Percentiles rank a stretch among this genome's conserved stretches.
phyloP scores from a whole-genome alignment of 2,113 vertebrate species.

The Phoenicopterus ruber region DNA sequence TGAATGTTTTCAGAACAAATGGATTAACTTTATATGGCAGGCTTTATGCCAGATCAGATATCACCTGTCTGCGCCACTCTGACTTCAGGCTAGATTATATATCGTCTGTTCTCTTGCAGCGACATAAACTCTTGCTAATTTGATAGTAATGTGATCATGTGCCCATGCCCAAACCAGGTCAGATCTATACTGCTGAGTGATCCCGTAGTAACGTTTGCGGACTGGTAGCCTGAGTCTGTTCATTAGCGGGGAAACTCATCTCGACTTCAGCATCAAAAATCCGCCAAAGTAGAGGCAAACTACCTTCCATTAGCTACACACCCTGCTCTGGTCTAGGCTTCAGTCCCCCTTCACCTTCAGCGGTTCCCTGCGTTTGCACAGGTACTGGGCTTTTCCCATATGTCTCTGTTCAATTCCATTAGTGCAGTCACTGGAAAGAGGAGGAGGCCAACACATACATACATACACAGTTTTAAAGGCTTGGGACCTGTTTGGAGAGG shows the following conservation, averaged over 20 bases:
- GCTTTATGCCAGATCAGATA: conserved; percentile 35
- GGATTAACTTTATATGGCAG: conserved; percentile 11
- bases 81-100: conserved; percentile 42
- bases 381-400: neutral
- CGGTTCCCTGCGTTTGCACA: neutral
- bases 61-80: conserved; percentile 12
- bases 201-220: neutral
- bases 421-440: conserved; percentile 23
- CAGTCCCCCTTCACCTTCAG: neutral
- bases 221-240: neutral
- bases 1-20: conserved; percentile 53
- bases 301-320: neutral
- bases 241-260: neutral
- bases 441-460: neutral
- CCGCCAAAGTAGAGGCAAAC: neutral
- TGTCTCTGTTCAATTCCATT: neutral
- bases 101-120: conserved; percentile 3
- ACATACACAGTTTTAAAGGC: neutral
- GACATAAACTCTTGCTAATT: conserved; percentile 15
- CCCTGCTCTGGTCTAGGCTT: neutral
- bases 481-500: neutral
- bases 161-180: neutral
- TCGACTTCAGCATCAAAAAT: neutral
- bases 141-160: neutral
- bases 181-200: neutral